Percentiles rank a stretch among this genome's conserved stretches.
These are phyloP conservation scores for Myiozetetes cayanensis DNA, from an alignment of 2,113 vertebrate genomes.

Conservation along the genomic window DNA sequence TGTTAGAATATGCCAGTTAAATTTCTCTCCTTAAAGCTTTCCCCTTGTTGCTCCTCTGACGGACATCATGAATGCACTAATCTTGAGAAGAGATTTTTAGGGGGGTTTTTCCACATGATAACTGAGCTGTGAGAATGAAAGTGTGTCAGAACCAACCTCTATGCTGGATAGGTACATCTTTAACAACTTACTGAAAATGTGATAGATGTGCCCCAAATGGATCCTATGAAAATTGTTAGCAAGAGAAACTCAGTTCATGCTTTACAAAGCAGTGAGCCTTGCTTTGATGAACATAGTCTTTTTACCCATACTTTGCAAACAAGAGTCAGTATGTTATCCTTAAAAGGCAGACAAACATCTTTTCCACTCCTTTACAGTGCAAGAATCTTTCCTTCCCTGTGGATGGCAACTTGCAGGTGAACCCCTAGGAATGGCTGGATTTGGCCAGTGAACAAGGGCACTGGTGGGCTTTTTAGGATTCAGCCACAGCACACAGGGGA, in stretches of 20 bases:
- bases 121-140: not conserved
- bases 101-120: not conserved
- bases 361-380: not conserved
- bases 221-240: not conserved
- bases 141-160: not conserved
- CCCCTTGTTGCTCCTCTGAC: not conserved
- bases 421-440: not conserved
- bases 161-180: not conserved
- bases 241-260: not conserved
- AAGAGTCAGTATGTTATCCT: not conserved
- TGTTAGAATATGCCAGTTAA: not conserved
- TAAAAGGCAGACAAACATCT: not conserved
- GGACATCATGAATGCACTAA: not conserved
- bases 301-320: not conserved
- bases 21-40: not conserved
- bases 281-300: not conserved
- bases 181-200: not conserved
- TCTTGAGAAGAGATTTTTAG: not conserved
- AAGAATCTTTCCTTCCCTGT: not conserved
- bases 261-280: not conserved
- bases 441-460: not conserved
- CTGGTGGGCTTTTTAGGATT: not conserved
- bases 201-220: not conserved
- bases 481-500: rapidly evolving
- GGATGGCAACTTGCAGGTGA: not conserved